Conservation (phyloP, 1,140 invertebrate genomes). For the Halyomorpha halys region DNA sequence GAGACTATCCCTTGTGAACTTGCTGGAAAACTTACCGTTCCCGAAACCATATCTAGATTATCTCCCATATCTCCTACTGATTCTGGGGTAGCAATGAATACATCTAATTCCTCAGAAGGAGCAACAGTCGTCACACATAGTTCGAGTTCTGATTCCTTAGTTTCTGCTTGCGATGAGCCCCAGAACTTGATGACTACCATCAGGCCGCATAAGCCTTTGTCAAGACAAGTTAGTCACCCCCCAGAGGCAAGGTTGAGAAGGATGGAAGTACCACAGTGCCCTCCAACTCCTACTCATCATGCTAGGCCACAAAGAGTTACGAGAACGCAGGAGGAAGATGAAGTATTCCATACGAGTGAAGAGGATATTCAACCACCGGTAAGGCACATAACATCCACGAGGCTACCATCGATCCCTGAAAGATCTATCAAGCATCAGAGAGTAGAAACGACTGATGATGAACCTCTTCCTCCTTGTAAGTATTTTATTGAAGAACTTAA, state of each 20-base stretch:
- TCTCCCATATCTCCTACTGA: conserved; percentile 3
- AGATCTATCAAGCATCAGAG: conserved; percentile 48
- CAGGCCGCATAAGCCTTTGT: conserved; percentile 47
- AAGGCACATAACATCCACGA: conserved; percentile 58
- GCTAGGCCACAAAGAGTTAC: conserved; percentile 42
- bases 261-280: conserved; percentile 46
- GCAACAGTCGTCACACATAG: conserved; percentile 14
- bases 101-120: conserved; percentile 4
- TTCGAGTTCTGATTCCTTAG: conserved; percentile 25
- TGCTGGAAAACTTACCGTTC: not conserved
- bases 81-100: conserved; percentile 18
- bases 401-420: conserved; percentile 72
- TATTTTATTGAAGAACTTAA: no score
- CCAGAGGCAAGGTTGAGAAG: conserved; percentile 14
- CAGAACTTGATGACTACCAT: conserved; percentile 36
- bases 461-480: conserved; percentile 73
- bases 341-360: conserved; percentile 6
- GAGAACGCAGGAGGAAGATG: not conserved
- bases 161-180: conserved; percentile 21
- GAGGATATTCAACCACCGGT: conserved; percentile 32
- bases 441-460: conserved; percentile 54
- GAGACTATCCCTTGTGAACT: not conserved
- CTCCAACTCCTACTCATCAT: conserved; percentile 72
- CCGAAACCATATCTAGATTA: conserved; percentile 4
- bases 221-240: conserved; percentile 38